Conservation (phyloP, 1,140 invertebrate genomes). For the Drosophila tropicalis region DNA sequence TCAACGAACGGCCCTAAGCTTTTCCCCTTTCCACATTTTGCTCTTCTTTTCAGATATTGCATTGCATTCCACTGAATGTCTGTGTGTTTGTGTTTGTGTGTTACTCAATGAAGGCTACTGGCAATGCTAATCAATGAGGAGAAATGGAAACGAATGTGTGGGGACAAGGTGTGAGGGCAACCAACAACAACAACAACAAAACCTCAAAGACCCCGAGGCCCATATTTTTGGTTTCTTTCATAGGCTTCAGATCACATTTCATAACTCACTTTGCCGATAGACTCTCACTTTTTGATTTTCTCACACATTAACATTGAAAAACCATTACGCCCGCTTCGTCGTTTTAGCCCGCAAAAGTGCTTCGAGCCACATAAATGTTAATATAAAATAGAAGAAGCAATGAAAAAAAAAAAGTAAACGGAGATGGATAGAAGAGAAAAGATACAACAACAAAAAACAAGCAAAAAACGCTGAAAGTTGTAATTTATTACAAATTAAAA, state of each 20-base stretch:
- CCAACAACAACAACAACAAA: too few relatives aligned
- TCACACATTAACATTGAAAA: conserved; percentile 58
- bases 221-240: conserved; percentile 34
- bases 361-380: conserved; percentile 32
- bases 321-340: conserved; percentile 44
- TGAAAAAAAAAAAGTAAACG: not conserved
- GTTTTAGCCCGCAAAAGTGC: conserved; percentile 23
- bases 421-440: not conserved
- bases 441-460: conserved; percentile 29
- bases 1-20: not conserved
- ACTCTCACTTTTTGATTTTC: conserved; percentile 53
- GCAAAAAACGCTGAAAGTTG: conserved; percentile 51
- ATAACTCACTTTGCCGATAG: conserved; percentile 58
- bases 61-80: not conserved
- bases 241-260: conserved; percentile 42
- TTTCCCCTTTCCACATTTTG: not conserved
- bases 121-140: conserved; percentile 41
- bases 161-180: conserved; percentile 21
- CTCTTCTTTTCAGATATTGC: conserved; percentile 3
- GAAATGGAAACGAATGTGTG: not conserved
- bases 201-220: not conserved
- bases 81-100: not conserved
- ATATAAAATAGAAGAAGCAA: not conserved
- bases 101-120: conserved; percentile 21
- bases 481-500: conserved; percentile 68